Conservation (phyloP, 2,888 invertebrate species). For the Atethmia centrago region DNA sequence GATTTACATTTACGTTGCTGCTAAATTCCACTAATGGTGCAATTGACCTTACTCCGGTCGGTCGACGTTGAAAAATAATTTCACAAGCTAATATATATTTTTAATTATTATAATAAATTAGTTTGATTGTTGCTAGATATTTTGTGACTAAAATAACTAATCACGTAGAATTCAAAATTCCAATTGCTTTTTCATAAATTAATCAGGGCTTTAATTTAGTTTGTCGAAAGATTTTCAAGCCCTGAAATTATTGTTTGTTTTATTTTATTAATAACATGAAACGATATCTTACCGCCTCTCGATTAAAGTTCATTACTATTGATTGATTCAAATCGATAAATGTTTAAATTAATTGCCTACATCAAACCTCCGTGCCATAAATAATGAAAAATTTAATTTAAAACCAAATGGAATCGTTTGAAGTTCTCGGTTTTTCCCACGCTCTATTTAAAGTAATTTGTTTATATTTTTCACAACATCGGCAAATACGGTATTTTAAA, state of each 20-base stretch:
- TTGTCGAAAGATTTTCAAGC: not conserved
- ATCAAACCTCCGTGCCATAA: not conserved
- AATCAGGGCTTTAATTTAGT: conserved; percentile 2
- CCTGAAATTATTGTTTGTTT: not conserved
- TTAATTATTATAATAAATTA: conserved; percentile 19
- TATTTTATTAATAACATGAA: conserved; percentile 8
- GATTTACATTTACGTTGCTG: conserved; percentile 37
- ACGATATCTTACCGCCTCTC: not conserved
- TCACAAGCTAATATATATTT: conserved; percentile 14
- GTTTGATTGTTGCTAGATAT: not conserved
- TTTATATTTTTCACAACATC: not conserved
- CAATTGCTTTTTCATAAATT: conserved; percentile 10
- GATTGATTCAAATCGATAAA: conserved; percentile 4
- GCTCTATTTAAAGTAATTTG: not conserved
- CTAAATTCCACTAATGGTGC: conserved; percentile 43
- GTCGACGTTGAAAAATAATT: conserved; percentile 5
- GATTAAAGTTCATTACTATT: not conserved
- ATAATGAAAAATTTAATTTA: conserved; percentile 1
- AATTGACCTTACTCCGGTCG: conserved; percentile 20
- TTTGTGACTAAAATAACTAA: not conserved
- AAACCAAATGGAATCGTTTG: not conserved
- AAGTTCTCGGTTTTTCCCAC: not conserved
- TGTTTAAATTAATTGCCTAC: conserved; percentile 10
- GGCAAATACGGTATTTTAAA: too few species aligned
- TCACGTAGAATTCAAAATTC: conserved; percentile 2